Conservation (phyloP, 2,888 invertebrate species). For the Theodoxus fluviatilis region DNA sequence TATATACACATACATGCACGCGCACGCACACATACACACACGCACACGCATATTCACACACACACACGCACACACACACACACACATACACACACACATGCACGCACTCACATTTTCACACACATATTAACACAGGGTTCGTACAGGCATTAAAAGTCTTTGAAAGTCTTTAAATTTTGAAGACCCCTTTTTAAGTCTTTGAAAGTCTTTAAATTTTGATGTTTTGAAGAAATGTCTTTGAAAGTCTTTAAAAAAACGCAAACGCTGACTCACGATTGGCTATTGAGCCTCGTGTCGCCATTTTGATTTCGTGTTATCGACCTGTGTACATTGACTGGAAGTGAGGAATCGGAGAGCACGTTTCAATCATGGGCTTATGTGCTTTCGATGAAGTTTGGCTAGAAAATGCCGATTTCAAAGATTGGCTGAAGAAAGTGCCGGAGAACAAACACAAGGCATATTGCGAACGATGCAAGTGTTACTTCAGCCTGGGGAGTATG, state of each 20-base stretch:
- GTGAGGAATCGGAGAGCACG: too few relatives aligned
- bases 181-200: background rate
- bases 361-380: too few relatives aligned
- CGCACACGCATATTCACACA: background rate
- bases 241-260: background rate
- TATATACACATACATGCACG: constrained; percentile 8
- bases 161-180: background rate
- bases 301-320: too few relatives aligned
- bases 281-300: too few relatives aligned
- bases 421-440: too few relatives aligned
- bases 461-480: too few relatives aligned
- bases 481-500: too few relatives aligned
- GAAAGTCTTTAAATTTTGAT: background rate
- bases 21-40: background rate
- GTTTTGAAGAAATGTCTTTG: background rate
- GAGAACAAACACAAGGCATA: too few relatives aligned
- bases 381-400: too few relatives aligned
- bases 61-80: background rate
- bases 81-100: constrained; percentile 8
- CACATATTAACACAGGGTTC: background rate
- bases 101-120: constrained; percentile 14
- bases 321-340: too few relatives aligned
- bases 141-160: background rate
- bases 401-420: too few relatives aligned
- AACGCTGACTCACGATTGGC: too few relatives aligned